A percentile compares a stretch with the other conserved stretches of the same genome.
phyloP scores from a whole-genome alignment of 2,888 invertebrate species.

The Drosophila vallismaia region DNA sequence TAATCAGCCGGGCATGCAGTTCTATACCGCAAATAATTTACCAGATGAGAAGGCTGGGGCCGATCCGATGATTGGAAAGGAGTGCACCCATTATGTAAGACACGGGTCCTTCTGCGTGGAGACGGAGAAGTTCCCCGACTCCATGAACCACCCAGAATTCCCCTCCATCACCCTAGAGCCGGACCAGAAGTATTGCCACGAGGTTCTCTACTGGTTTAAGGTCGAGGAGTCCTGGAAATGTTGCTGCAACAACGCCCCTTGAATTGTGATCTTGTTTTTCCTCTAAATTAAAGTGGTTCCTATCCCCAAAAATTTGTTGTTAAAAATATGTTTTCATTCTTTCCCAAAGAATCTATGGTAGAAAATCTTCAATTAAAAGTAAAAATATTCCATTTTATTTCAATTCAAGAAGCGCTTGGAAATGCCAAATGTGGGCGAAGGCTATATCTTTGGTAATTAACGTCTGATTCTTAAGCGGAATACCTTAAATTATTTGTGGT shows the following conservation, averaged over 20 bases:
- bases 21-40: conserved; percentile 92
- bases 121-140: conserved; percentile 96
- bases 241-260: conserved; percentile 42
- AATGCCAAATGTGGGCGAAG: too few species aligned
- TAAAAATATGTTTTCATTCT: neutral
- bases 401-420: too few species aligned
- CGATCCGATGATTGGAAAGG: conserved; percentile 88
- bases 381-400: too few species aligned
- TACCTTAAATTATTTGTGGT: too few species aligned
- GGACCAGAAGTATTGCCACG: conserved; percentile 84
- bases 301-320: conserved; percentile 2
- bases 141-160: conserved; percentile 91
- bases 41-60: conserved; percentile 86
- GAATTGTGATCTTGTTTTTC: conserved; percentile 11
- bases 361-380: too few species aligned
- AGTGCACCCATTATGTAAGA: conserved; percentile 88
- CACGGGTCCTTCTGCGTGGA: conserved; percentile 94
- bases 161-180: conserved; percentile 89
- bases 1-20: conserved; percentile 95
- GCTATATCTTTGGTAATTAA: too few species aligned
- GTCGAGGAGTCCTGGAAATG: conserved; percentile 68
- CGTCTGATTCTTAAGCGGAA: too few species aligned
- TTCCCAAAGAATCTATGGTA: too few species aligned
- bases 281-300: conserved; percentile 36
- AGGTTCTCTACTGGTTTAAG: conserved; percentile 64